Evolutionary conservation across 2,113 vertebrate species (phyloP).

Genomic region (Cryptotis parvus): DNA sequence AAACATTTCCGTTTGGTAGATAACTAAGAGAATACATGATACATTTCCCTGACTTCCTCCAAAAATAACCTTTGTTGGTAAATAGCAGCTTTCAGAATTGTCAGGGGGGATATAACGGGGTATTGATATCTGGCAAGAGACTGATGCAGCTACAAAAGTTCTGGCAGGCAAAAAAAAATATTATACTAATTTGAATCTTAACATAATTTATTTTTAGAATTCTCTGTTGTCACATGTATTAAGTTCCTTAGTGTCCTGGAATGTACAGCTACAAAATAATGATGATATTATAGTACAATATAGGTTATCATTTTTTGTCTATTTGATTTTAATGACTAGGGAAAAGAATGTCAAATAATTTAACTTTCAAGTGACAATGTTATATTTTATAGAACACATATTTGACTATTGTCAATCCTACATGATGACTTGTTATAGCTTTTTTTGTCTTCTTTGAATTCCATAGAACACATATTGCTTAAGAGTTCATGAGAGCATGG

Average conservation of each 20-base stretch:
- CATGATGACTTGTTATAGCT: fast-evolving
- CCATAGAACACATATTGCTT: background rate
- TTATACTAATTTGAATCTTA: background rate
- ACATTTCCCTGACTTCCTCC: background rate
- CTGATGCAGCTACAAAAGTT: too few species aligned
- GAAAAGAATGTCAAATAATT: background rate
- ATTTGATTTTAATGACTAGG: background rate
- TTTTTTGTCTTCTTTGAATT: background rate
- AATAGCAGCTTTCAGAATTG: background rate
- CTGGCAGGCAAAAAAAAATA: fast-evolving
- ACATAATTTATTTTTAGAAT: background rate
- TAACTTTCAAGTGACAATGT: background rate
- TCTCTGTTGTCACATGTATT: background rate
- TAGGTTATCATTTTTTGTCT: background rate
- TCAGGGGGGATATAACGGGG: background rate
- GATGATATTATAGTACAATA: background rate
- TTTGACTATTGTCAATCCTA: background rate
- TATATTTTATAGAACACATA: background rate
- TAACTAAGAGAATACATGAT: background rate
- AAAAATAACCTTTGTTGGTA: background rate
- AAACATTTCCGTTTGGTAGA: background rate
- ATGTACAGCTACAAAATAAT: too few species aligned
- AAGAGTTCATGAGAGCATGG: background rate
- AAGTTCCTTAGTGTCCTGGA: background rate
- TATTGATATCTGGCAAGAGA: too few species aligned